A percentile compares a stretch with the other conserved stretches of the same genome.
phyloP scores from a whole-genome alignment of 2,888 invertebrate species.

The Drosophila demipolita region DNA sequence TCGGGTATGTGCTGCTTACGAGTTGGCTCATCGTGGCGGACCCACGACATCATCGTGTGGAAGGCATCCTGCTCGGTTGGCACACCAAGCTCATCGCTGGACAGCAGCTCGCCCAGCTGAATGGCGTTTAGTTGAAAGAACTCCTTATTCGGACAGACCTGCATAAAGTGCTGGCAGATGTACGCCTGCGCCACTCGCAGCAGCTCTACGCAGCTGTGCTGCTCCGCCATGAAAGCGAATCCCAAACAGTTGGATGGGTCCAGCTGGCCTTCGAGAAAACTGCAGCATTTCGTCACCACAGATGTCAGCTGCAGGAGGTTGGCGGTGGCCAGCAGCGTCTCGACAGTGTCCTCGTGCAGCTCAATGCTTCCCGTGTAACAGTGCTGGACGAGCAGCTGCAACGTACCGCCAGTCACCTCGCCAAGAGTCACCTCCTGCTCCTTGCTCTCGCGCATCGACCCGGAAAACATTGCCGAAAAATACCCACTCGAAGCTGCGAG shows the following conservation, averaged over 20 bases:
- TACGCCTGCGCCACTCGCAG: too few relatives aligned
- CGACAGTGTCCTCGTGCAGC: conserved; percentile 78
- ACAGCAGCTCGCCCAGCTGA: conserved; percentile 91
- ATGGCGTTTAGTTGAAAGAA: conserved; percentile 88
- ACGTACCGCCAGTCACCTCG: too few relatives aligned
- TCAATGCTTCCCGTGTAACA: too few relatives aligned
- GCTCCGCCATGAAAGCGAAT: conserved; percentile 93
- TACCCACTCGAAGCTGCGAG: too few relatives aligned
- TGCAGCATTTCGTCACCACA: conserved; percentile 95
- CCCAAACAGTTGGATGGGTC: conserved; percentile 96
- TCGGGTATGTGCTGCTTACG: conserved; percentile 90
- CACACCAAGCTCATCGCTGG: conserved; percentile 96
- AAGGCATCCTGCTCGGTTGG: conserved; percentile 95
- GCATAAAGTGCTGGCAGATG: too few relatives aligned
- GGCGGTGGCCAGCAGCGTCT: conserved; percentile 94
- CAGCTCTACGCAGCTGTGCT: too few relatives aligned
- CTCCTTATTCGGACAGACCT: conserved; percentile 80
- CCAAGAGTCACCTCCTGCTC: too few relatives aligned
- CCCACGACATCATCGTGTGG: conserved; percentile 94
- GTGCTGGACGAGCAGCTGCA: too few relatives aligned
- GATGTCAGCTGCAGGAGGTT: conserved; percentile 94
- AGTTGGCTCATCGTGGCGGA: conserved; percentile 90
- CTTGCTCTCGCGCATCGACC: too few relatives aligned
- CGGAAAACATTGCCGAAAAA: too few relatives aligned
- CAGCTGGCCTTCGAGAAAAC: conserved; percentile 93